Conservation (phyloP, 2,113 vertebrate species). For the Albula glossodonta region DNA sequence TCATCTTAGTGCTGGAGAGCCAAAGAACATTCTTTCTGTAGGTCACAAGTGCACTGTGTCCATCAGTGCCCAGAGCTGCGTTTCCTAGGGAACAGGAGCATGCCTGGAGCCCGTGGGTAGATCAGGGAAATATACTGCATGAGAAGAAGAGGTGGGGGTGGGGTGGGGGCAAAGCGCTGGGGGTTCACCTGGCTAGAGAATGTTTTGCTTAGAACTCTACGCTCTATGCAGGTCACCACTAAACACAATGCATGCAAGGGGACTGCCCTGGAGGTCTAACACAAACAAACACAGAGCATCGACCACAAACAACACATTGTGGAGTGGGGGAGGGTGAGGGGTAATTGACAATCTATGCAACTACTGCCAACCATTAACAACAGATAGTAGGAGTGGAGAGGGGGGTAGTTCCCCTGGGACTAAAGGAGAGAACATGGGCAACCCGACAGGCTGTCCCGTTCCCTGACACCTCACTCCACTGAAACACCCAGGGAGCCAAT, state of each 20-base stretch:
- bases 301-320: neutral
- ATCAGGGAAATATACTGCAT: slow-evolving; percentile 45
- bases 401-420: neutral
- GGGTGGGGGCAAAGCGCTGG: neutral
- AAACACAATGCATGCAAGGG: neutral
- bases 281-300: neutral
- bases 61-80: slow-evolving; percentile 58
- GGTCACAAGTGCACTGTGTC: slow-evolving; percentile 50
- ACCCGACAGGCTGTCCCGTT: neutral
- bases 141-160: neutral
- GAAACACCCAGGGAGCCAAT: slow-evolving; percentile 34
- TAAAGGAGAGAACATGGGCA: neutral
- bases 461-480: slow-evolving; percentile 26
- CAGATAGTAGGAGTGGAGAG: no score
- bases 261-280: neutral
- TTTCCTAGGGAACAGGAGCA: slow-evolving; percentile 69
- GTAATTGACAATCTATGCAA: neutral
- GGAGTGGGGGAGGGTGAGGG: neutral
- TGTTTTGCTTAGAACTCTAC: neutral
- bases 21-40: slow-evolving; percentile 50
- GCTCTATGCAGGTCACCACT: neutral
- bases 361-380: neutral
- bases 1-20: slow-evolving; percentile 42
- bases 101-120: slow-evolving; percentile 45
- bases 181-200: neutral